A percentile compares a stretch with the other conserved stretches of the same genome.
These are phyloP conservation scores for Alca torda DNA, from an alignment of 2,797 vertebrate genomes.

Conservation along the genomic window DNA sequence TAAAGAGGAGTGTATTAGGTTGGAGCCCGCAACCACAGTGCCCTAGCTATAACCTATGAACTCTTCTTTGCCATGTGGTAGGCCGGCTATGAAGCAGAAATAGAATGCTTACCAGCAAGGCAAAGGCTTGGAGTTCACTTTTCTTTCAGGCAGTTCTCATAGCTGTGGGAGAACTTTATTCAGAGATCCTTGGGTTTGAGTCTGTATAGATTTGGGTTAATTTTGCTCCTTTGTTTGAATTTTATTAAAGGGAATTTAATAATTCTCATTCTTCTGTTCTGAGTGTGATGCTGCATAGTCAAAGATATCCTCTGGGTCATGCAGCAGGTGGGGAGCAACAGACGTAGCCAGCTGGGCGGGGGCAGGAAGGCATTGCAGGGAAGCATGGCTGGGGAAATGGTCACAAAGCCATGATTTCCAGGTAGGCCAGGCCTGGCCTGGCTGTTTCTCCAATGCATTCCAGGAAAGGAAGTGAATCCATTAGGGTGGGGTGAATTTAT, in stretches of 20 bases:
- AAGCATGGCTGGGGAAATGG: not conserved
- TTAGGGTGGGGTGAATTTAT: not conserved
- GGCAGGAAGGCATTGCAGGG: not conserved
- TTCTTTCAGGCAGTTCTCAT: not conserved
- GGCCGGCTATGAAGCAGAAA: not conserved
- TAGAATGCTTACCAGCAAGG: not conserved
- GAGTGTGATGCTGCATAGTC: not conserved
- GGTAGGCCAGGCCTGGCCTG: not conserved
- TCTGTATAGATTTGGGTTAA: not conserved
- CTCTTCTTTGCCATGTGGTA: not conserved
- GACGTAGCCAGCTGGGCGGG: not conserved
- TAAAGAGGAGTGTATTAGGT: not conserved
- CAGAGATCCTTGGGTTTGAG: not conserved
- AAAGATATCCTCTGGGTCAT: not conserved
- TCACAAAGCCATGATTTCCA: not conserved
- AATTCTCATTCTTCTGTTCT: not conserved
- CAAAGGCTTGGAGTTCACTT: not conserved
- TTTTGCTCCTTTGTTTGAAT: not conserved
- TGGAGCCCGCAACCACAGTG: not conserved
- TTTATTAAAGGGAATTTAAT: not conserved
- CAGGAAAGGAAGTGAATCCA: not conserved
- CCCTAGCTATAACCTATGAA: not conserved
- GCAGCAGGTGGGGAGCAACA: not conserved
- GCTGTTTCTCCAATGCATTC: not conserved
- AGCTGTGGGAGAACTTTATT: not conserved